These are phyloP conservation scores for Tridacna gigas DNA, from an alignment of 2,888 invertebrate species.

Conservation along the genomic window DNA sequence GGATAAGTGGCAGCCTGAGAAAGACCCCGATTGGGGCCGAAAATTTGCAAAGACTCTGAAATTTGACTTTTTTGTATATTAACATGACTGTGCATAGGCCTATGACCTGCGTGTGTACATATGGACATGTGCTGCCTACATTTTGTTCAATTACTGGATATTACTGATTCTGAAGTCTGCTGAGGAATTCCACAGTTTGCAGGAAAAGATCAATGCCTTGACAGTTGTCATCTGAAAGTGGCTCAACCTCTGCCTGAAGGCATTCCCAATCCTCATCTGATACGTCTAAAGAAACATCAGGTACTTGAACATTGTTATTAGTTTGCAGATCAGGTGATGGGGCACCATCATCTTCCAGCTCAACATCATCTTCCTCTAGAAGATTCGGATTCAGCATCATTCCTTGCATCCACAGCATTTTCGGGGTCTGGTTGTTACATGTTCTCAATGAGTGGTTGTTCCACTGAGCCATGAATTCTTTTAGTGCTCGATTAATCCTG, in stretches of 20 bases:
- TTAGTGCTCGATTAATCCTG: constrained; percentile 9
- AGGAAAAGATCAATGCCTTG: background rate
- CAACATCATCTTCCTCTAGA: background rate
- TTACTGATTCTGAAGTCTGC: no score
- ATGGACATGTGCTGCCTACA: no score
- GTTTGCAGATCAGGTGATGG: background rate
- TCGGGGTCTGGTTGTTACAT: constrained; percentile 22
- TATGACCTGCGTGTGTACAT: no score
- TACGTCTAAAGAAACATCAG: background rate
- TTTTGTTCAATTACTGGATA: no score
- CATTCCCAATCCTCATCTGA: background rate
- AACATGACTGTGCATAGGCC: no score
- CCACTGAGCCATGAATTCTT: constrained; percentile 16
- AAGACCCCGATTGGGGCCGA: no score
- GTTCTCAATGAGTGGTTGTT: constrained; percentile 32
- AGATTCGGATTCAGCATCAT: background rate
- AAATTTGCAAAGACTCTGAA: no score
- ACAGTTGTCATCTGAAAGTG: background rate
- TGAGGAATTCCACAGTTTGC: background rate
- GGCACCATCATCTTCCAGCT: constrained; percentile 1
- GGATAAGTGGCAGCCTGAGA: no score
- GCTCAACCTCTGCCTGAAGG: background rate
- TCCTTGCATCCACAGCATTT: constrained; percentile 16
- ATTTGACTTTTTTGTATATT: no score
- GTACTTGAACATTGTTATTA: constrained; percentile 1